Conservation (phyloP, 2,113 vertebrate genomes). For the Patagioenas fasciata region DNA sequence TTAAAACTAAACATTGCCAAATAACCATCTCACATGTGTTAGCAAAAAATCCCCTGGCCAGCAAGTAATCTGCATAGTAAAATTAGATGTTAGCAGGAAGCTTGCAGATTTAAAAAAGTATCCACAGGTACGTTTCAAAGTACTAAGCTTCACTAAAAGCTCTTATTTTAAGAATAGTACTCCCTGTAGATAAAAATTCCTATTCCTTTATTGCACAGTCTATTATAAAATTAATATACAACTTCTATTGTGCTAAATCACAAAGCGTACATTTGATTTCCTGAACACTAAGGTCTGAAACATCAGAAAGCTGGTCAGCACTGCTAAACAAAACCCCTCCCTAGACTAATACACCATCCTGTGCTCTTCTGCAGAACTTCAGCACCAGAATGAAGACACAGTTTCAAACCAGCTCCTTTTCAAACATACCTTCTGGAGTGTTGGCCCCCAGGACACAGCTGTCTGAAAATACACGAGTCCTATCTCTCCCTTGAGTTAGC, state of each 20-base stretch:
- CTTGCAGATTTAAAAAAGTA: background rate
- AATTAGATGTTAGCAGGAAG: background rate
- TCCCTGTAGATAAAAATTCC: background rate
- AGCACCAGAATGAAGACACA: background rate
- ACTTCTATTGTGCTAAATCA: background rate
- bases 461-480: background rate
- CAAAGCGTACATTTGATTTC: background rate
- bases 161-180: background rate
- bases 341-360: background rate
- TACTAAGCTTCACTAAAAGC: background rate
- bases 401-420: background rate
- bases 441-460: background rate
- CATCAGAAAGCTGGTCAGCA: background rate
- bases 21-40: background rate
- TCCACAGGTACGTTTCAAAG: background rate
- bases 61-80: background rate
- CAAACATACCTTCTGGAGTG: background rate
- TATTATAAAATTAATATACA: background rate
- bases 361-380: background rate
- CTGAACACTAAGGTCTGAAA: background rate
- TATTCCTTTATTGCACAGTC: background rate
- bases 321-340: background rate
- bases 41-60: background rate
- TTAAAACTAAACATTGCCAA: background rate
- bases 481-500: background rate